Percentiles rank a stretch among this genome's conserved stretches.
These are phyloP conservation scores for Pristionchus arcanus DNA, from an alignment of 2,888 invertebrate genomes.

Conservation along the genomic window DNA sequence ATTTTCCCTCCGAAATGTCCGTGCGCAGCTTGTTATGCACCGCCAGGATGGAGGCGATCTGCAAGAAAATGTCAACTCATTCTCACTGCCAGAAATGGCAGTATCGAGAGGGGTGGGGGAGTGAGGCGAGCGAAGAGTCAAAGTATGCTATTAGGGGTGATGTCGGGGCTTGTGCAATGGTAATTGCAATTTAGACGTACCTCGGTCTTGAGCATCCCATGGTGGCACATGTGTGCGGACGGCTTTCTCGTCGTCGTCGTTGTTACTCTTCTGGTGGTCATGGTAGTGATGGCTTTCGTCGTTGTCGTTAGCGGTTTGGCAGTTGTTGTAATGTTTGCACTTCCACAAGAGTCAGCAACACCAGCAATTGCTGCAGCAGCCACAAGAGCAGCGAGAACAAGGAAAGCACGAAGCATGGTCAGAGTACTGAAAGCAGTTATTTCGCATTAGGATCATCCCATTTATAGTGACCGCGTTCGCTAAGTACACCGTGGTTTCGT, in stretches of 20 bases:
- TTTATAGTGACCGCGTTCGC: background rate
- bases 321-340: background rate
- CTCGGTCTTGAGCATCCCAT: background rate
- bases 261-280: no score
- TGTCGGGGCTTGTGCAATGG: no score
- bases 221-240: background rate
- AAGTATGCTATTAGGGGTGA: no score
- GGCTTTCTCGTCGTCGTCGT: background rate
- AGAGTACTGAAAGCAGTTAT: background rate
- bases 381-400: background rate
- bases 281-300: background rate
- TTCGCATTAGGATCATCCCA: background rate
- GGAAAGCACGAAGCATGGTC: background rate
- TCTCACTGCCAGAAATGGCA: no score
- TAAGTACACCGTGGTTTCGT: background rate
- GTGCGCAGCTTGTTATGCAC: conserved; percentile 16
- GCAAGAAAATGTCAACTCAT: background rate
- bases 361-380: background rate
- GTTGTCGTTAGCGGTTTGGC: background rate
- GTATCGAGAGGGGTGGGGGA: no score
- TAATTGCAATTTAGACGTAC: no score
- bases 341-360: background rate
- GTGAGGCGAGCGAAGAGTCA: no score
- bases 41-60: background rate
- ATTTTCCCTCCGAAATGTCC: background rate